A percentile compares a stretch with the other conserved stretches of the same genome.
phyloP scores from a whole-genome alignment of 2,113 vertebrate species.

The Mus spicilegus region DNA sequence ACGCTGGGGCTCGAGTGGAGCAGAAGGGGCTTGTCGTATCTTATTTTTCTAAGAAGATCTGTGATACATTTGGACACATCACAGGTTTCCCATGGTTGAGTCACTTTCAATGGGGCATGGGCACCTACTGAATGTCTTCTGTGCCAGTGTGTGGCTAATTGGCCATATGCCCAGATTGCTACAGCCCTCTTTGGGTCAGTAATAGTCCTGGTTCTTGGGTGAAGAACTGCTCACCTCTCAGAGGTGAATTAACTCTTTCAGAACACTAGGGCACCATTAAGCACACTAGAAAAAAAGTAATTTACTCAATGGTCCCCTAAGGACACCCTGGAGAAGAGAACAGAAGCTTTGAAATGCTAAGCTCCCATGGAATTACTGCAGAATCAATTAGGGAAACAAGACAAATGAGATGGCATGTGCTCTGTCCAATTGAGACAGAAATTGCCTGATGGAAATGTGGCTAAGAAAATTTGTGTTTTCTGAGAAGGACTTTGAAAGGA shows the following conservation, averaged over 20 bases:
- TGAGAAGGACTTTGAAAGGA: slow-evolving; percentile 50
- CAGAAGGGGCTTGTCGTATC: no score
- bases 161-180: slow-evolving; percentile 56
- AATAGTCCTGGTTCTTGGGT: slow-evolving; percentile 61
- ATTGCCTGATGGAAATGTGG: slow-evolving; percentile 63
- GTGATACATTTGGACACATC: slow-evolving; percentile 33
- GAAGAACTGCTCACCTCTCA: slow-evolving; percentile 75
- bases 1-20: no score
- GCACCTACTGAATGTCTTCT: slow-evolving; percentile 50
- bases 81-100: slow-evolving; percentile 51
- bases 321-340: slow-evolving; percentile 56
- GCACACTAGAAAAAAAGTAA: slow-evolving; percentile 57
- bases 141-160: slow-evolving; percentile 73
- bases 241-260: slow-evolving; percentile 80
- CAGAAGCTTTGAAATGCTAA: slow-evolving; percentile 63
- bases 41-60: not conserved
- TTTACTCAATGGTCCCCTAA: slow-evolving; percentile 60
- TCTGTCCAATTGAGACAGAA: slow-evolving; percentile 67
- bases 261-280: slow-evolving; percentile 53
- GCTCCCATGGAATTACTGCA: slow-evolving; percentile 60
- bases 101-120: slow-evolving; percentile 69
- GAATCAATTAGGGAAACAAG: slow-evolving; percentile 75
- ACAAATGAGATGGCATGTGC: slow-evolving; percentile 69
- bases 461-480: slow-evolving; percentile 62
- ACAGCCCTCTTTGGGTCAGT: slow-evolving; percentile 65